phyloP scores from a whole-genome alignment of 2,888 invertebrate genomes.

The Apeira syringaria region DNA sequence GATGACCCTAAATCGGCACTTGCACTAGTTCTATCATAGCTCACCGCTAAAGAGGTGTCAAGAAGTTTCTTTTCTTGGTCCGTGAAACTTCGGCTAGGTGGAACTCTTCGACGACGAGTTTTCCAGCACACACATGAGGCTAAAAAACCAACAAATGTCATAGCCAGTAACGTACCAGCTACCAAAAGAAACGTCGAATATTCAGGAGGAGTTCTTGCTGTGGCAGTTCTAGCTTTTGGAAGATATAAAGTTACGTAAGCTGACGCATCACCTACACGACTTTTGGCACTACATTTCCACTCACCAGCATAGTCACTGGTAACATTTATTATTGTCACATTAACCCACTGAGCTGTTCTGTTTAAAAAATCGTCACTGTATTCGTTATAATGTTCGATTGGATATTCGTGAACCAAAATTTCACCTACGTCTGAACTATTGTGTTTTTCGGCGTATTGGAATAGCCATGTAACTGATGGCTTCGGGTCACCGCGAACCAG shows the following conservation, averaged over 20 bases:
- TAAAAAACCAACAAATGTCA: slow-evolving; percentile 85
- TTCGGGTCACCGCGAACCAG: slow-evolving; percentile 91
- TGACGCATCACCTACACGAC: slow-evolving; percentile 84
- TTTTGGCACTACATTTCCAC: slow-evolving; percentile 91
- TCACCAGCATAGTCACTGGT: slow-evolving; percentile 92
- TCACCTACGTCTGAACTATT: slow-evolving; percentile 63
- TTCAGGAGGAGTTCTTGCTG: slow-evolving; percentile 88
- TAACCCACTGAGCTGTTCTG: slow-evolving; percentile 87
- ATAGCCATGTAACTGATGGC: slow-evolving; percentile 91
- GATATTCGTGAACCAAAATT: slow-evolving; percentile 56
- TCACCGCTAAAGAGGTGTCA: slow-evolving; percentile 87
- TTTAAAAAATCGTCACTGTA: slow-evolving; percentile 70
- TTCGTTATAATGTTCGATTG: slow-evolving; percentile 58
- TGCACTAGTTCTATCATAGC: slow-evolving; percentile 86
- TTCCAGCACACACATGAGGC: slow-evolving; percentile 81
- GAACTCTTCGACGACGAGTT: slow-evolving; percentile 89
- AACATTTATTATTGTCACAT: slow-evolving; percentile 92
- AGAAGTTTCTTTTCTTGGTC: slow-evolving; percentile 95
- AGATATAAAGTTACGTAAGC: slow-evolving; percentile 83
- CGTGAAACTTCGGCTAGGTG: slow-evolving; percentile 88
- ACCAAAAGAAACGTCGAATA: slow-evolving; percentile 89
- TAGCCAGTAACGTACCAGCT: slow-evolving; percentile 87
- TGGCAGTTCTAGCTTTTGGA: slow-evolving; percentile 87
- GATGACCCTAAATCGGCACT: slow-evolving; percentile 85
- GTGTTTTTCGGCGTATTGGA: slow-evolving; percentile 83